Base-by-base conservation (phyloP, 1,140 invertebrate species). In the Drosophila varians region DNA sequence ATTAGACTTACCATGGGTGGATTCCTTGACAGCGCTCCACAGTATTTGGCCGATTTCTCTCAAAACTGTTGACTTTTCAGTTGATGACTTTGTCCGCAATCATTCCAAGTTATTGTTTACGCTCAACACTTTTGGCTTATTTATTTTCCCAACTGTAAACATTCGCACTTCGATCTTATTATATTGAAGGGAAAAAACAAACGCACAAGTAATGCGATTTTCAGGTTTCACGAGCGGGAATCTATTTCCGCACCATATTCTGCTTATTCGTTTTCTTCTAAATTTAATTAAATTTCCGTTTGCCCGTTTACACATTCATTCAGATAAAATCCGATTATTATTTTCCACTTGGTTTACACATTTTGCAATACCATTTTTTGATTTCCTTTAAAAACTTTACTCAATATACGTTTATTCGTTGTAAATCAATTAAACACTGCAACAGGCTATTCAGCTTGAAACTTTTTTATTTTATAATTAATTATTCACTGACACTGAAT, bases 271-370 rank as follows among this genome's bases (percentile, higher is more conserved):
- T 18, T 28, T 3, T 46, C 12, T 48, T 56, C 16, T 7, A n/a
- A 8, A 64, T 55, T 21, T 73, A 74, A 64, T 64, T 64, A 25
- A 51, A 62, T 73, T 51, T 74, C 69, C 69, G 58, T 38, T 71
- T 9, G 38, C 18, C 12, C 45, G 38, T 61, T 51, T 64, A 40
- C 62, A 43, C 45, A 18, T 66, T 34, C 28, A 65, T 66, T 66
- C 26, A 64, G 16, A 62, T 73, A 26, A 64, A 62, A 62, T 43
- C 7, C 1, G n/a, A 36, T 38, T 51, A 31, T 45, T 60, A 62
- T 47, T 46, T 47, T 16, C 47, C 31, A n/a, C 38, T 51, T 52
- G 51, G 49, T 62, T 45, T 55, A 49, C 48, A 7, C 4, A 6
- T 49, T 25, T 25, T n/a, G 5, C 0, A 36, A 28, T 9, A 8